Conservation (phyloP, 2,113 vertebrate genomes). For the Uria aalge region DNA sequence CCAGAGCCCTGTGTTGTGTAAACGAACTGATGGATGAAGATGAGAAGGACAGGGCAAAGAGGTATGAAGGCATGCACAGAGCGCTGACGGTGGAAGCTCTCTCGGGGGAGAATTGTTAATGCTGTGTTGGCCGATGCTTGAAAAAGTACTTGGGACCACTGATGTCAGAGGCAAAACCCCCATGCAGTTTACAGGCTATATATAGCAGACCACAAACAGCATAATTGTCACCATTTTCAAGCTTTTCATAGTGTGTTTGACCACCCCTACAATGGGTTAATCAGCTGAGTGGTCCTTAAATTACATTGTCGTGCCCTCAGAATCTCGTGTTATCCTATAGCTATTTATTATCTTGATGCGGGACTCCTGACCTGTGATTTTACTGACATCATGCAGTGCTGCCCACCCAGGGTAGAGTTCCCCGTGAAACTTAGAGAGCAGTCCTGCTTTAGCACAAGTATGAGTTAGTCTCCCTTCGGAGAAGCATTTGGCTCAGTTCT, state of each 20-base stretch:
- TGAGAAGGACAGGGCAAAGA: constrained; percentile 94
- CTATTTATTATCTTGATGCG: neutral
- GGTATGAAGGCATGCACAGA: constrained; percentile 65
- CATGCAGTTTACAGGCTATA: neutral
- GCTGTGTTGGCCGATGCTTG: neutral
- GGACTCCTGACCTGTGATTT: neutral
- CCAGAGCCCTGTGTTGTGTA: constrained; percentile 83
- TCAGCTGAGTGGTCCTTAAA: neutral
- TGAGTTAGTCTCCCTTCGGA: neutral
- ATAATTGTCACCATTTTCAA: neutral
- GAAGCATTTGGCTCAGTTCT: neutral
- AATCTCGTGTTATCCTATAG: neutral
- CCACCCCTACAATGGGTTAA: neutral
- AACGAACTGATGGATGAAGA: constrained; percentile 92
- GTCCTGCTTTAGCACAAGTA: neutral
- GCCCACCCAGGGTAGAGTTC: neutral
- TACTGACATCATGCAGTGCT: neutral
- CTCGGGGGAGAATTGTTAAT: neutral
- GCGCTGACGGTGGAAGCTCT: neutral
- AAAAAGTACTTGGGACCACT: neutral
- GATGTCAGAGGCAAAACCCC: neutral
- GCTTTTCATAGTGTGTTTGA: neutral
- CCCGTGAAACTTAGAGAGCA: neutral
- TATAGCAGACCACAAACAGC: neutral
- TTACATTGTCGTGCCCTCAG: neutral